Evolutionary conservation across 37 sponge, comb jelly and placozoan species (phyloP), one percentile per base, ranked within the genome.

Genomic region (Halichondria panicea): DNA sequence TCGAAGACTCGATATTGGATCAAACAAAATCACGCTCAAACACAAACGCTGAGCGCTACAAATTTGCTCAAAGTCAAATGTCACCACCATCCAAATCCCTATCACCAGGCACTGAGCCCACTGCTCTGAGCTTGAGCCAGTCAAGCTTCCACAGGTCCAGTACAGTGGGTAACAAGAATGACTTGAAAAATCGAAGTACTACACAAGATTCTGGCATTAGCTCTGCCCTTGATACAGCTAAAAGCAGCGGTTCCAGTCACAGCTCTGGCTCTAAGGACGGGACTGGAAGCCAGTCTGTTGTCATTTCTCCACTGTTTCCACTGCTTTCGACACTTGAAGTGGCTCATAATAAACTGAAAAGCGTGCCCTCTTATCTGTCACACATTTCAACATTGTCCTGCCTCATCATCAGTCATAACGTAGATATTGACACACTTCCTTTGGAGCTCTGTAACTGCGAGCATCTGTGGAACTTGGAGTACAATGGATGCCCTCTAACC

Each of bases 401-500:
- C 44, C 80, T 92, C 0, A 40, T 67, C 25, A 73, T 94, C 67
- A 90, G 88, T 42, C 75, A 87, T 57, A 94, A 94, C 68, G 52
- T 39, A 38, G 55, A 70, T 43, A 90, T 94, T 33, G 80, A 79
- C 43, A 86, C 80, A 0, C 76, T 95, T 21, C 92, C 96, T 3
- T 62, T 90, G 45, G 86, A 84, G 55, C 67, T 95, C 61, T 81
- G 89, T 35, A 91, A 76, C 35, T 65, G 88, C n/a, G 92, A 88
- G 60, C 67, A 84, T 42, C 77, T 95, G 48, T 91, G 78, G 84
- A 84, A 69, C 63, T 82, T 94, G 43, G 88, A 90, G 74, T 88
- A 92, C 55, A 72, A 88, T 30, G 85, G 82, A 0, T 77, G 88
- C 40, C 84, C 84, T 15, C 86, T 92, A 32, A 77, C 58, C 36